Base-by-base conservation (phyloP, 2,888 invertebrate genomes). In the Dusona sp. region DNA sequence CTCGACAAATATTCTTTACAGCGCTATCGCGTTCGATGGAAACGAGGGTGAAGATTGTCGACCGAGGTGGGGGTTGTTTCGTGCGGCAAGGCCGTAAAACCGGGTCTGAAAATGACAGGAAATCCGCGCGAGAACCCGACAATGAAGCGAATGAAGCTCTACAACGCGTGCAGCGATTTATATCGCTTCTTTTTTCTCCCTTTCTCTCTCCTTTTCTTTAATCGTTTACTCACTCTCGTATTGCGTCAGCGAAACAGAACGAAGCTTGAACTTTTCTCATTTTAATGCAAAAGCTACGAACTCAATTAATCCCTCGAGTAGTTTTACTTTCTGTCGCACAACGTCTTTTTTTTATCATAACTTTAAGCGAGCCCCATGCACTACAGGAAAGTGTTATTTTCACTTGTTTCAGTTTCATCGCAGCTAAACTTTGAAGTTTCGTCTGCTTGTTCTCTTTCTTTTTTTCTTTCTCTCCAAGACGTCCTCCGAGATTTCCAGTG, bases 111-210 rank as follows among this genome's bases (percentile, higher is more conserved):
- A 82, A 84, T 87, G 84, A 87, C 86, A 79, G 81, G 84, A 87
- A 87, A 87, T 87, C 84, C 83, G 75, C 80, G 83, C 79, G 81
- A 68, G 84, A 87, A 82, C 78, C 81, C 84, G 84, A 84, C 81
- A 87, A 87, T 87, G 84, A 87, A 84, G 75, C 81, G 78, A 87
- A 87, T 87, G 84, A 87, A 84, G 75, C 81, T 84, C 74, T 82
- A 84, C 70, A 81, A 79, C 81, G 78, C 86, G 81, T 65, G 51
- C 54, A 81, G 54, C 78, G 86, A 87, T 87, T 87, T 79, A 81
- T 78, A 75, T 72, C 74, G 73, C 64, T 74, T 22, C n/a, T 36
- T 29, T 64, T 51, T 70, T 61, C 38, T 75, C 29, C 25, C 25
- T 33, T 16, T 57, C 57, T 67, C 42, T 74, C 36, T 16, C 48